Conservation (phyloP, 2,888 invertebrate species). For the Ischnus inquisitorius region DNA sequence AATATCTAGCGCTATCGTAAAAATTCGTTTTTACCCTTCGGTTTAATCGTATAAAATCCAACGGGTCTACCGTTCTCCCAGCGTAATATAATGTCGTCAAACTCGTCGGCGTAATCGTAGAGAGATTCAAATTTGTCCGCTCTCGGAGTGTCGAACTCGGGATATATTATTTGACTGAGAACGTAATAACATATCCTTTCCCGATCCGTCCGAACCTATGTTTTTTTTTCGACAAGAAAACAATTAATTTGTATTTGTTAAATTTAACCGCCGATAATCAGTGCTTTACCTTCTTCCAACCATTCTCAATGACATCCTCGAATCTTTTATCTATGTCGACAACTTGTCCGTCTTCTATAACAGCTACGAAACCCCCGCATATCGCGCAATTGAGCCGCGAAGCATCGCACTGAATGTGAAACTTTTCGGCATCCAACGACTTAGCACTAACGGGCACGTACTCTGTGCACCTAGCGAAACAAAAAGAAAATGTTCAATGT, state of each 20-base stretch:
- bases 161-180: conserved; percentile 80
- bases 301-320: conserved; percentile 64
- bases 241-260: neutral
- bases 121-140: conserved; percentile 76
- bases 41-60: conserved; percentile 84
- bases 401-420: conserved; percentile 70
- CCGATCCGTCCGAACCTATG: conserved; percentile 74
- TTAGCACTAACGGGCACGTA: conserved; percentile 83
- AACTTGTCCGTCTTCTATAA: conserved; percentile 58
- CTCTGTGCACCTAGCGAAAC: conserved; percentile 65
- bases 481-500: neutral
- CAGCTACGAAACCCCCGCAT: conserved; percentile 71
- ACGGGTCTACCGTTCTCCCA: conserved; percentile 80
- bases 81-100: conserved; percentile 76
- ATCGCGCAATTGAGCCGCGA: conserved; percentile 72
- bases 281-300: conserved; percentile 70
- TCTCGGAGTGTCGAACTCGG: conserved; percentile 77
- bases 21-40: conserved; percentile 78
- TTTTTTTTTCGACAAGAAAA: neutral
- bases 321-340: conserved; percentile 62
- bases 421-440: conserved; percentile 67
- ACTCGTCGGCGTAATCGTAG: conserved; percentile 77
- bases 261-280: conserved; percentile 5
- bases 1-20: no score
- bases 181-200: conserved; percentile 78